phyloP scores from a whole-genome alignment of 2,888 invertebrate genomes.

The Apodemia zela region DNA sequence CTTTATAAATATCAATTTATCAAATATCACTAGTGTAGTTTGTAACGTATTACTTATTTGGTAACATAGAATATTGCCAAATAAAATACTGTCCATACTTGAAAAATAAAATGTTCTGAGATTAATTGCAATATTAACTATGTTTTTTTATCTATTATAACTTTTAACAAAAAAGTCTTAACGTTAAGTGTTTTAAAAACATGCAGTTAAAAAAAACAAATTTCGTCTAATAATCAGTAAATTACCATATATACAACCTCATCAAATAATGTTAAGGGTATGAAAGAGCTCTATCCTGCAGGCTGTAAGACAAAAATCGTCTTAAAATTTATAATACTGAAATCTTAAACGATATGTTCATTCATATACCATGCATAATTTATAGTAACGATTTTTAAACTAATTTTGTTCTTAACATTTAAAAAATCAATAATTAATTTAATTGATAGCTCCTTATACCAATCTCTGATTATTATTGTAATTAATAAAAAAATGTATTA shows the following conservation, averaged over 20 bases:
- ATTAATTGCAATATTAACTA: not conserved
- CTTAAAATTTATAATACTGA: slow-evolving; percentile 6
- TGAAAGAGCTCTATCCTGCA: not conserved
- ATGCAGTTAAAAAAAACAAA: no score
- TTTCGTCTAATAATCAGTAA: no score
- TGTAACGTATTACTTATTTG: not conserved
- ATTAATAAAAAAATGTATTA: no score
- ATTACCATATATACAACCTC: no score
- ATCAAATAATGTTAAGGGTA: not conserved
- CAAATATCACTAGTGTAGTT: not conserved
- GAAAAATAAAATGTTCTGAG: not conserved
- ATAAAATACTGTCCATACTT: not conserved
- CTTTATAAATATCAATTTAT: not conserved
- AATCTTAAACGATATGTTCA: slow-evolving; percentile 3
- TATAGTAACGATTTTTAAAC: not conserved
- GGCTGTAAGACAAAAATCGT: not conserved
- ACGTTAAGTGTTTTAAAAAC: no score
- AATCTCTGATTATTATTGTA: no score
- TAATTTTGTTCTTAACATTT: no score
- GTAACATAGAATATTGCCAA: not conserved
- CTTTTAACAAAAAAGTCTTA: no score
- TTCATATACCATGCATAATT: not conserved
- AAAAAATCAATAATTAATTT: no score
- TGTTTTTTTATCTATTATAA: not conserved
- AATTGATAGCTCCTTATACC: no score